phyloP scores from a whole-genome alignment of 2,113 vertebrate genomes.

The Artemisiospiza belli region DNA sequence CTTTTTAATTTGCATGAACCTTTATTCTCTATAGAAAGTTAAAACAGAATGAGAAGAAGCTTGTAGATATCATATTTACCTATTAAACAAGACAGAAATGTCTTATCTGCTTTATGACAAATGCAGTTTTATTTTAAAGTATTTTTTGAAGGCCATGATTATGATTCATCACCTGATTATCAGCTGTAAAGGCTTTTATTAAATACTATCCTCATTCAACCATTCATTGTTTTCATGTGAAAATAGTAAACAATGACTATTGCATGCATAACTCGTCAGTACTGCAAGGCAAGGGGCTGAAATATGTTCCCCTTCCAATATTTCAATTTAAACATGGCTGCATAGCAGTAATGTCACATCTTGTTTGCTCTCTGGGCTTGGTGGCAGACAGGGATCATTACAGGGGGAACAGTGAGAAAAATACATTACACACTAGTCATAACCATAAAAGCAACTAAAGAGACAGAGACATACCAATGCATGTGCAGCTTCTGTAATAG shows the following conservation, averaged over 20 bases:
- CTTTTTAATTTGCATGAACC: not conserved
- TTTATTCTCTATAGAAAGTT: not conserved
- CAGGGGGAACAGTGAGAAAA: conserved; percentile 33
- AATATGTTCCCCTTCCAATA: conserved; percentile 1
- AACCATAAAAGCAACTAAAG: conserved; percentile 57
- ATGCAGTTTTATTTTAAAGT: not conserved
- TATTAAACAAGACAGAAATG: not conserved
- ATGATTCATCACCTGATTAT: conserved; percentile 5
- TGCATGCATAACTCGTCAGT: not conserved
- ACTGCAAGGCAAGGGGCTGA: not conserved
- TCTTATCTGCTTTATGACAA: not conserved
- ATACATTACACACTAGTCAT: conserved; percentile 35
- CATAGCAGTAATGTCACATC: conserved; percentile 36
- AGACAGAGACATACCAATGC: not conserved
- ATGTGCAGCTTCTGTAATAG: conserved; percentile 20
- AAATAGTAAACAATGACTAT: not conserved
- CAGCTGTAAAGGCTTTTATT: conserved; percentile 15
- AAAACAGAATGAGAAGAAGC: not conserved
- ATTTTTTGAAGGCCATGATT: not conserved
- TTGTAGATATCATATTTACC: not conserved
- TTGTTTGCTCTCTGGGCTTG: conserved; percentile 41
- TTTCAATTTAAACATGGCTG: conserved; percentile 62
- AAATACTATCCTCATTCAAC: not conserved
- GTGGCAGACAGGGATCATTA: conserved; percentile 58
- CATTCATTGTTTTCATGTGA: not conserved